phyloP scores from a whole-genome alignment of 2,113 vertebrate genomes.

The Sebastes schlegelii region DNA sequence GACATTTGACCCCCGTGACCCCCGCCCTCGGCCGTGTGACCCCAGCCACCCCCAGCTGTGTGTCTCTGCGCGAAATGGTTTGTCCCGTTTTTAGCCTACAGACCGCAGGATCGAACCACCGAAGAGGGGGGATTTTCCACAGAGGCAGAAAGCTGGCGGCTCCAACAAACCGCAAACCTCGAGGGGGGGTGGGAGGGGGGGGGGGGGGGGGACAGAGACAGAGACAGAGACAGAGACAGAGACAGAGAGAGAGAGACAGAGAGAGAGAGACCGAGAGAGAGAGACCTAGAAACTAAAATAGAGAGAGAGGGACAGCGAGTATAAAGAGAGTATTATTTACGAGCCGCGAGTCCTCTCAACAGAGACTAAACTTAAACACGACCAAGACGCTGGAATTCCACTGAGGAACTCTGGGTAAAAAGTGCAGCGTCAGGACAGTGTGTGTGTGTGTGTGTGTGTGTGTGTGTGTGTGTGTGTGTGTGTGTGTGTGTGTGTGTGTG shows the following conservation, averaged over 20 bases:
- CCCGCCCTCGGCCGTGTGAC: slow-evolving; percentile 22
- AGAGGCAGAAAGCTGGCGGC: slow-evolving; percentile 44
- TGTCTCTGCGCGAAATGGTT: slow-evolving; percentile 48
- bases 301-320: slow-evolving; percentile 27
- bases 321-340: slow-evolving; percentile 59
- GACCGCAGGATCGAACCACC: slow-evolving; percentile 59
- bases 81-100: slow-evolving; percentile 59
- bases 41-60: slow-evolving; percentile 23
- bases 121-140: slow-evolving; percentile 62
- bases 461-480: slow-evolving; percentile 30
- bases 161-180: slow-evolving; percentile 48
- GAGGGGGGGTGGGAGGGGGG: not conserved
- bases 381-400: slow-evolving; percentile 55
- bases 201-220: not conserved
- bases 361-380: slow-evolving; percentile 65
- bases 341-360: slow-evolving; percentile 41
- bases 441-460: slow-evolving; percentile 24
- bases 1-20: slow-evolving; percentile 23
- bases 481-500: not conserved
- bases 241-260: not conserved
- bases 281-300: slow-evolving; percentile 47
- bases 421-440: slow-evolving; percentile 50
- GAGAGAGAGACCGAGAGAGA: slow-evolving; percentile 11
- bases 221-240: not conserved
- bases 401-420: slow-evolving; percentile 49